Evolutionary conservation across 2,113 vertebrate genomes (phyloP).

Genomic region (Euleptes europaea): DNA sequence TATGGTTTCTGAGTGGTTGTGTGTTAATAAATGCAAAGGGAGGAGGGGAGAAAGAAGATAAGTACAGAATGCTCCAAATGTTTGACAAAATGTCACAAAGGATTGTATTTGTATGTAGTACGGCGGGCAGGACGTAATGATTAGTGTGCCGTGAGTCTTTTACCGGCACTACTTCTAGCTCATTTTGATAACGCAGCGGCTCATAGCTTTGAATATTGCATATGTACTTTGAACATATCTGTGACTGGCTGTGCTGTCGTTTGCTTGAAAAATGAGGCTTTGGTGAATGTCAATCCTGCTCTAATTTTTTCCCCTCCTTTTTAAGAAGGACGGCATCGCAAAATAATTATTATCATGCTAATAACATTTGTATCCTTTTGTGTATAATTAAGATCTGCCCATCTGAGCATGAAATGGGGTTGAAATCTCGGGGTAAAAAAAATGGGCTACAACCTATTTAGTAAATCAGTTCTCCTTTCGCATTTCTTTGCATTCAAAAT

Average conservation of each 20-base stretch:
- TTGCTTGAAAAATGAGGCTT: conserved; percentile 76
- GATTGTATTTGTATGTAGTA: conserved; percentile 83
- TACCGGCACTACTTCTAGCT: conserved; percentile 73
- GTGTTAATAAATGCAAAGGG: conserved; percentile 69
- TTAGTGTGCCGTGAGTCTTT: conserved; percentile 75
- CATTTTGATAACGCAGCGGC: conserved; percentile 80
- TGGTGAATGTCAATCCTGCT: conserved; percentile 73
- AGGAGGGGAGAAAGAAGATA: conserved; percentile 54
- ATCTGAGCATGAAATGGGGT: conserved; percentile 86
- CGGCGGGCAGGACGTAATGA: conserved; percentile 77
- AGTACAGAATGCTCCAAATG: conserved; percentile 77
- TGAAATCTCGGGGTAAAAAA: conserved; percentile 69
- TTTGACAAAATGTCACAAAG: conserved; percentile 85
- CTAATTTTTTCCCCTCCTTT: conserved; percentile 53
- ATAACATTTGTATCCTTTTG: conserved; percentile 87
- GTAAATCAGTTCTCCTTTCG: conserved; percentile 82
- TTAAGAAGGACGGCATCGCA: conserved; percentile 76
- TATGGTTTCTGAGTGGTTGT: conserved; percentile 58
- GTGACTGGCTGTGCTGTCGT: conserved; percentile 77
- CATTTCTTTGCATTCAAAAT: conserved; percentile 75
- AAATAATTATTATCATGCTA: conserved; percentile 88
- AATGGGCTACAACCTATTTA: conserved; percentile 80
- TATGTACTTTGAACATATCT: conserved; percentile 83
- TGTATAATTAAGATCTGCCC: conserved; percentile 86
- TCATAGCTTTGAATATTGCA: conserved; percentile 82